Base-by-base conservation (phyloP, 2,888 invertebrate genomes). In the Nasonia oneida region DNA sequence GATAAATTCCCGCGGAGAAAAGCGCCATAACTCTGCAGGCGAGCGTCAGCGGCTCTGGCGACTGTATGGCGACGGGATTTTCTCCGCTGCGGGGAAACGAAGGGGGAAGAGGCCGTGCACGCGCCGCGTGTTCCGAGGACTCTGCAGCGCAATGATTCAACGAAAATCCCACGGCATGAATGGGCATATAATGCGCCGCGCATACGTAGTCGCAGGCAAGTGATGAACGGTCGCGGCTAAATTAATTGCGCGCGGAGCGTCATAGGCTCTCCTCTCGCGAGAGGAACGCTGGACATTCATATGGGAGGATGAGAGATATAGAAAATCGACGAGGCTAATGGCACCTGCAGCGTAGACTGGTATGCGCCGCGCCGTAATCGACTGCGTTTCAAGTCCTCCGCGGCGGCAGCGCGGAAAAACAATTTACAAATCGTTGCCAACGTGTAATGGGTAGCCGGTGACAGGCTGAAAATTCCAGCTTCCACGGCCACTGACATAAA, bases 341-440 rank as follows among this genome's bases (percentile, higher is more conserved):
- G 80, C 78, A 85, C 79, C 12, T 14, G 77, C 50, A 70, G n/a
- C 4, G 1, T 8, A 85, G 70, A 77, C 57, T 75, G 47, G 75
- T 23, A 61, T 53, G 74, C 79, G 75, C 33, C 33, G 14, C 47
- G 67, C 29, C 67, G 57, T 57, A 57, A 57, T 57, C 57, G 57
- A n/a, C 57, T 57, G 57, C 64, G 12, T 67, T 67, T 70, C 71
- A 50, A 33, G 75, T 73, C 42, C 39, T 37, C 71, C 18, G 37
- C n/a, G 15, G 15, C 14, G 18, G 70, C 81, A 3, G 23, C 53
- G 71, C 39, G 39, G 39, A 3, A 47, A 74, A 81, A 73, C 74
- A 81, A 81, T 81, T 81, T 74, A 81, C 81, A 81, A 81, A 81
- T 86, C 77, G 67, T 78, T 67, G 74, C 77, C 61, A 57, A 57